Evolutionary conservation across 2,888 invertebrate genomes (phyloP).

Genomic region (Lithodes maja): DNA sequence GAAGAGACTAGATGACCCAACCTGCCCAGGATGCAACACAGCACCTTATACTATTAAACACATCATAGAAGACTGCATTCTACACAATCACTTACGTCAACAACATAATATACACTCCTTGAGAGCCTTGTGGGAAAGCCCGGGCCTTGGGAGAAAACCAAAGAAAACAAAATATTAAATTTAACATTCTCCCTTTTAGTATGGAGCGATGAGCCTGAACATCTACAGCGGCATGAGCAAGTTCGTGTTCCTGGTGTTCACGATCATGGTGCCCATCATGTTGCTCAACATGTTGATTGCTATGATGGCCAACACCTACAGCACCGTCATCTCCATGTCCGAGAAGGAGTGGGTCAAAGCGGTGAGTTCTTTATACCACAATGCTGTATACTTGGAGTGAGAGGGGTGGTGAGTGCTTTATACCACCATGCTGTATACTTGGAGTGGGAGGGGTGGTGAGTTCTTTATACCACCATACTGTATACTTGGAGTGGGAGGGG

Average conservation of each 20-base stretch:
- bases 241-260: conserved; percentile 96
- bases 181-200: conserved; percentile 78
- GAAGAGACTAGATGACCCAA: no score
- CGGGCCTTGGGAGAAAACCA: no score
- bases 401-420: no score
- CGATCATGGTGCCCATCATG: conserved; percentile 97
- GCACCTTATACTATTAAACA: no score
- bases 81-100: no score
- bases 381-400: not conserved
- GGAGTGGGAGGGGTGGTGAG: not conserved
- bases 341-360: conserved; percentile 99
- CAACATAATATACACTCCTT: no score
- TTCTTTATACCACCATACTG: not conserved
- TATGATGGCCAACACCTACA: conserved; percentile 99
- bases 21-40: no score
- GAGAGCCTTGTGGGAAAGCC: no score
- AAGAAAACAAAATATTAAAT: no score
- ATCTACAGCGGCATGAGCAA: conserved; percentile 95
- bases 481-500: no score
- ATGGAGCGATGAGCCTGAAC: conserved; percentile 91
- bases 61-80: no score
- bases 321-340: conserved; percentile 97
- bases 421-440: no score
- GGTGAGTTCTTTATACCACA: conserved; percentile 76
- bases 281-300: conserved; percentile 98